phyloP scores from a whole-genome alignment of 1,140 invertebrate genomes.

The Leguminivora glycinivorella region DNA sequence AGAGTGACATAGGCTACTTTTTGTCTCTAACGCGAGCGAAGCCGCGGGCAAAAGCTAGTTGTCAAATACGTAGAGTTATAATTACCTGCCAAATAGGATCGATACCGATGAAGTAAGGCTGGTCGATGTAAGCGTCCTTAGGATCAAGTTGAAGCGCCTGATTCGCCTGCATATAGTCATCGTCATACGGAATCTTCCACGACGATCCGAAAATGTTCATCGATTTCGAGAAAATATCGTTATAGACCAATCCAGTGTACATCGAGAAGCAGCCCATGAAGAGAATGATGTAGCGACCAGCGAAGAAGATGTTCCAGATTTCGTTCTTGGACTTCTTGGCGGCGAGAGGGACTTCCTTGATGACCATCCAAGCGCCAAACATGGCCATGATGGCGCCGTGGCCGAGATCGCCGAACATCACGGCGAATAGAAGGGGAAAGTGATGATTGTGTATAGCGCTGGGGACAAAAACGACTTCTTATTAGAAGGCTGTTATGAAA shows the following conservation, averaged over 20 bases:
- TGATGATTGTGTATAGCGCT: constrained; percentile 96
- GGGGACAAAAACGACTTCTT: constrained; percentile 57
- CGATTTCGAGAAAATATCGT: constrained; percentile 98
- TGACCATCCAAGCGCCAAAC: constrained; percentile 88
- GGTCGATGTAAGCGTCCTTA: constrained; percentile 75
- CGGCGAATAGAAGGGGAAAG: constrained; percentile 98
- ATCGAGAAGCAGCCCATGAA: constrained; percentile 98
- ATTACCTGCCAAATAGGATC: constrained; percentile 93
- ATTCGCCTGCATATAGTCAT: constrained; percentile 71
- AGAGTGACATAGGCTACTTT: too few species aligned
- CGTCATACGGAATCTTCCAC: constrained; percentile 85
- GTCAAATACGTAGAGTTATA: too few species aligned
- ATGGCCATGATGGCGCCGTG: constrained; percentile 91
- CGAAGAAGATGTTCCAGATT: constrained; percentile 99
- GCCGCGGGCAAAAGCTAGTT: too few species aligned
- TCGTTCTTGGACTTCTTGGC: constrained; percentile 85
- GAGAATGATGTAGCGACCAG: constrained; percentile 97
- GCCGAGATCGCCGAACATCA: constrained; percentile 99
- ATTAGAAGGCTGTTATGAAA: background rate
- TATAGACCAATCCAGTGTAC: constrained; percentile 98
- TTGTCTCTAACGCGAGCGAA: too few species aligned
- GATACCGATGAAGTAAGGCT: constrained; percentile 90
- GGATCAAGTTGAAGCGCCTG: constrained; percentile 84
- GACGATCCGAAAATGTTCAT: constrained; percentile 95
- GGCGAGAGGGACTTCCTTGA: constrained; percentile 86